These are phyloP conservation scores for Streptopelia turtur DNA, from an alignment of 2,797 vertebrate genomes.

Conservation along the genomic window DNA sequence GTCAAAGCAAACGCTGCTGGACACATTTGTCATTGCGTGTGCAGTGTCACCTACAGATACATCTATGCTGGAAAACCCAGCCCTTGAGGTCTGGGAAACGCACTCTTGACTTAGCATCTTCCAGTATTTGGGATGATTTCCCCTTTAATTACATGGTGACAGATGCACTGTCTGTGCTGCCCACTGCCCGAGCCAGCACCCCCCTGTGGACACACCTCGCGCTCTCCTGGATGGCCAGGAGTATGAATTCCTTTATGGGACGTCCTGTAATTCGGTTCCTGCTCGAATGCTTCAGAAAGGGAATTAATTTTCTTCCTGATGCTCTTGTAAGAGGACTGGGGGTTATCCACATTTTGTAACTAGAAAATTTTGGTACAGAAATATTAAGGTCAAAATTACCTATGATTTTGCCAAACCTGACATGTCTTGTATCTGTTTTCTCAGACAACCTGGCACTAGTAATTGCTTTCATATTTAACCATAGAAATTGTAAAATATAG, in stretches of 20 bases:
- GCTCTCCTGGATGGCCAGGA: not conserved
- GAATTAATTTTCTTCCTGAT: not conserved
- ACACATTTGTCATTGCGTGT: not conserved
- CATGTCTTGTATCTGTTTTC: not conserved
- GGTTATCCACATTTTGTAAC: not conserved
- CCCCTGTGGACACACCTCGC: fast-evolving
- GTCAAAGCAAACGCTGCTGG: not conserved
- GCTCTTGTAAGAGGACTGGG: not conserved
- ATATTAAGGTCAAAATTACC: not conserved
- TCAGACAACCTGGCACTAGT: not conserved
- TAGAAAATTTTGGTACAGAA: not conserved
- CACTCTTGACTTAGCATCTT: not conserved
- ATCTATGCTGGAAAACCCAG: not conserved
- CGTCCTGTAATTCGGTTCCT: not conserved
- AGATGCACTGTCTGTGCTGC: not conserved
- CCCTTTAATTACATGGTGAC: not conserved
- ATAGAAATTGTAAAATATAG: not conserved
- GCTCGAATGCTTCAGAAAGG: not conserved
- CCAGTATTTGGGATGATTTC: not conserved
- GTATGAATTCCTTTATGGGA: not conserved
- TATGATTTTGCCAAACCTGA: not conserved
- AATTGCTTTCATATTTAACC: not conserved
- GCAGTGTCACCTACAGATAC: not conserved
- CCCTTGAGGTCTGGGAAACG: not conserved
- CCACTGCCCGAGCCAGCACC: not conserved